Evolutionary conservation across 2,888 invertebrate genomes (phyloP), one percentile per base, ranked within the genome.

Genomic region (Tricholauxania praeusta): DNA sequence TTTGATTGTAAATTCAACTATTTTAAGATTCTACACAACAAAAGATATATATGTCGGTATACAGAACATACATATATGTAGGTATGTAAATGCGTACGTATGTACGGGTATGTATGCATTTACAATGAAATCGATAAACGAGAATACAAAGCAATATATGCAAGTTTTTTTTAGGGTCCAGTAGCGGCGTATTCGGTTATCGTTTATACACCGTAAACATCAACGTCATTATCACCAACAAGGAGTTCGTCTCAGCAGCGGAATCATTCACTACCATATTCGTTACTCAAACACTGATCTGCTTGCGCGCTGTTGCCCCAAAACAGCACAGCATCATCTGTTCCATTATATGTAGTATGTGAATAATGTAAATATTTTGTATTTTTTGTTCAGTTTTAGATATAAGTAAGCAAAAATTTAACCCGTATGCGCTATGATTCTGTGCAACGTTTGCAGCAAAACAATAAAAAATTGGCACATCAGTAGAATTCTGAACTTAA

Each of bases 401-500:
- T 39, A 39, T 10, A 10, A 10, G 6, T 39, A 22, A 14, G 22
- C 12, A 51, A 39, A 48, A 22, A 19, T 57, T 57, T 57, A 14
- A 39, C 51, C 49, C 22, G 22, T 64, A 17, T 39, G 39, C 39
- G 39, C 39, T 39, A 39, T 39, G 51, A 47, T 15, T 57, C 60
- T 69, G 15, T 69, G 69, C 32, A 69, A 63, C 63, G 47, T 60
- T 60, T 60, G 59, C 49, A 64, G 53, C 63, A 12, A 70, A 74
- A 70, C 48, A 52, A 63, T 53, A 19, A 32, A 70, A 70, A 70
- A 52, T 52, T 14, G 48, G 22, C 76, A 77, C 78, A 78, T 78
- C 80, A 80, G 80, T 80, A 77, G 74, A 79, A 77, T 74, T 76
- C 78, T 77, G 75, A 78, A 77, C 79, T 74, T 75, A 78, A 78